Conservation (phyloP, 2,113 vertebrate species). For the Boleophthalmus pectinirostris region DNA sequence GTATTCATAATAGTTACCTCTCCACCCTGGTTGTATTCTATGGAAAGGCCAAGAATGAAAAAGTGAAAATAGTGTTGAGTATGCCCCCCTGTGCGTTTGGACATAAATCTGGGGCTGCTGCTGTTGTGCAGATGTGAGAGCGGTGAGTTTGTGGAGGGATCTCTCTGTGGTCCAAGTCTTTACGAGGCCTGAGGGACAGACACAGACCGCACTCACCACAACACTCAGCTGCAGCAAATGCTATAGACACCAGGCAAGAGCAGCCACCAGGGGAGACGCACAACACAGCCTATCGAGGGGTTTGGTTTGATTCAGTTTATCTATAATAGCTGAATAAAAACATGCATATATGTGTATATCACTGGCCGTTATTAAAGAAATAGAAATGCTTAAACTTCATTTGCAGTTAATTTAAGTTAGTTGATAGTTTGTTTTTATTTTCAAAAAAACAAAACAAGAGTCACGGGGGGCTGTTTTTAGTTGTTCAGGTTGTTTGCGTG, state of each 20-base stretch:
- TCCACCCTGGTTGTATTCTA: no score
- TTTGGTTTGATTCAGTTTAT: no score
- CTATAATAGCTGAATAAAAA: no score
- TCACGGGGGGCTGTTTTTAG: background rate
- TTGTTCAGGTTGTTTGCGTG: background rate
- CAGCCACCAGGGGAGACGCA: constrained; percentile 8
- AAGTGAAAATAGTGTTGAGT: constrained; percentile 12
- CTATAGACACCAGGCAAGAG: constrained; percentile 21
- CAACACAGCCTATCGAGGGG: background rate
- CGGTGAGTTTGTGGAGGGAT: constrained; percentile 57
- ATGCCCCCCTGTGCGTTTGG: constrained; percentile 11
- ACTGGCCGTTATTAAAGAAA: no score
- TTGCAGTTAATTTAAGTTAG: no score
- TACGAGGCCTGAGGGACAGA: constrained; percentile 57
- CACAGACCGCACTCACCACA: constrained; percentile 56
- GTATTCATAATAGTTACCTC: no score
- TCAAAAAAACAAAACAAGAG: no score
- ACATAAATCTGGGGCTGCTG: constrained; percentile 46
- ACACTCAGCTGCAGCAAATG: constrained; percentile 60
- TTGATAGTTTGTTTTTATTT: no score
- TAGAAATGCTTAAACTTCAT: no score
- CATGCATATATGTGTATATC: no score
- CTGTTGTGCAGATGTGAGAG: constrained; percentile 64
- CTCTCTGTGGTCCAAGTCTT: constrained; percentile 50
- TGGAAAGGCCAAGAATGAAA: background rate